These are phyloP conservation scores for Tetropium fuscum DNA, from an alignment of 2,888 invertebrate species.

Conservation along the genomic window DNA sequence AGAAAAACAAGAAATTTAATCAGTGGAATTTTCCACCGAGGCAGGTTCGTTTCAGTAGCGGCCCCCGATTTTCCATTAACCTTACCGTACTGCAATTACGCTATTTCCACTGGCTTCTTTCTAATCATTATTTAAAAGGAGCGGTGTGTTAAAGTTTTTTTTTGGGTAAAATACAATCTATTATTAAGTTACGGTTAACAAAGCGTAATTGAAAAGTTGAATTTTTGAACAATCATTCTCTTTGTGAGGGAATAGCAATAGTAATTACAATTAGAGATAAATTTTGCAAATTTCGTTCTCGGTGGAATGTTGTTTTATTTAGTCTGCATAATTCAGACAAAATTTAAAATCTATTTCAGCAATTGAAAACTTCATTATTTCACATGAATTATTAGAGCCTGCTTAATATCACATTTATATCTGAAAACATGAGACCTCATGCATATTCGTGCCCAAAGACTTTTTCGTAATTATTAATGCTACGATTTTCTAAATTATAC, in stretches of 20 bases:
- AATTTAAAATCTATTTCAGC: too few species aligned
- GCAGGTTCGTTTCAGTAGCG: too few species aligned
- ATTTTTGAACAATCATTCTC: background rate
- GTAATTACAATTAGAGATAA: background rate
- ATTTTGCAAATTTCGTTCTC: background rate
- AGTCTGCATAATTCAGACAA: too few species aligned
- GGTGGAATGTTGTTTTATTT: background rate
- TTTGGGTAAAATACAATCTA: slow-evolving; percentile 7
- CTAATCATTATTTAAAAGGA: slow-evolving; percentile 3
- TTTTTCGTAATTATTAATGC: too few species aligned
- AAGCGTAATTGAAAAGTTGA: slow-evolving; percentile 5
- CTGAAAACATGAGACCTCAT: too few species aligned
- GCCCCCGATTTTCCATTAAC: too few species aligned
- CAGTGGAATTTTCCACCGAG: too few species aligned
- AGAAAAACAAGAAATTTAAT: too few species aligned
- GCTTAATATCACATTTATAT: too few species aligned
- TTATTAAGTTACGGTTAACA: slow-evolving; percentile 6
- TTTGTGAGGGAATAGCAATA: slow-evolving; percentile 2
- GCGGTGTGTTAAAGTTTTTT: slow-evolving; percentile 1
- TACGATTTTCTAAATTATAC: too few species aligned
- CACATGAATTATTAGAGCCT: too few species aligned
- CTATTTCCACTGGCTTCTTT: background rate
- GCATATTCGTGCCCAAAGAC: too few species aligned
- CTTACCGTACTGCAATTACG: background rate
- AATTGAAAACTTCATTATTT: background rate